Evolutionary conservation across 2,888 invertebrate species (phyloP).

Genomic region (Andrena bucephala): DNA sequence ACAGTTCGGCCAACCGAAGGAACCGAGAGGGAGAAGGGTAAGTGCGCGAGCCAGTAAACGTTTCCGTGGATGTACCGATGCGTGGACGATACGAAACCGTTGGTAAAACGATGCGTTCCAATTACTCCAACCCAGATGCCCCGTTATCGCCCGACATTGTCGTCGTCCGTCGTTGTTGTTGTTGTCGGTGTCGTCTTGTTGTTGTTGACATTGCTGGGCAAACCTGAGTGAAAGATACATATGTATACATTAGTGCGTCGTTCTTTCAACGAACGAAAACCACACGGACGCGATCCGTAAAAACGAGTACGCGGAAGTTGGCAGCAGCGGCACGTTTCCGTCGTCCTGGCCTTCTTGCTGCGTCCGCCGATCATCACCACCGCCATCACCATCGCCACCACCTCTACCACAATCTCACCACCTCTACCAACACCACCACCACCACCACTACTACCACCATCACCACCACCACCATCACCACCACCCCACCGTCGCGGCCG

Average conservation of each 20-base stretch:
- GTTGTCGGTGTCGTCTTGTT: slow-evolving; percentile 1
- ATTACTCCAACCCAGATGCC: not conserved
- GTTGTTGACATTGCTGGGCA: slow-evolving; percentile 7
- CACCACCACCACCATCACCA: slow-evolving; percentile 29
- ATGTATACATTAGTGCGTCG: not conserved
- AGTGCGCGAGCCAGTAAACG: slow-evolving; percentile 54
- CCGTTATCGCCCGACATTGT: not conserved
- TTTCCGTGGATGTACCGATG: slow-evolving; percentile 52
- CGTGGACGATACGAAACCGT: slow-evolving; percentile 13
- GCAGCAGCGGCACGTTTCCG: slow-evolving; percentile 56
- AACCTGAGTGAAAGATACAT: not conserved
- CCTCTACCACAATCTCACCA: slow-evolving; percentile 62
- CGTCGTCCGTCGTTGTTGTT: not conserved
- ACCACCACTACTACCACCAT: slow-evolving; percentile 14
- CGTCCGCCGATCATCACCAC: slow-evolving; percentile 57
- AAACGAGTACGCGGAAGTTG: slow-evolving; percentile 53
- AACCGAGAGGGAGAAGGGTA: slow-evolving; percentile 59
- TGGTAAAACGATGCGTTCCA: slow-evolving; percentile 13
- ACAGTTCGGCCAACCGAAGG: slow-evolving; percentile 44
- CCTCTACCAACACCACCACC: slow-evolving; percentile 34
- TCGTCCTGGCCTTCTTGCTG: slow-evolving; percentile 52
- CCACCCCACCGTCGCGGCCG: slow-evolving; percentile 37
- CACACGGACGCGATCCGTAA: not conserved
- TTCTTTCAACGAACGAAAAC: not conserved
- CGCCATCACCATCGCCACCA: slow-evolving; percentile 59